Conservation (phyloP, 2,888 invertebrate species). For the Lasioglossum malachurum region DNA sequence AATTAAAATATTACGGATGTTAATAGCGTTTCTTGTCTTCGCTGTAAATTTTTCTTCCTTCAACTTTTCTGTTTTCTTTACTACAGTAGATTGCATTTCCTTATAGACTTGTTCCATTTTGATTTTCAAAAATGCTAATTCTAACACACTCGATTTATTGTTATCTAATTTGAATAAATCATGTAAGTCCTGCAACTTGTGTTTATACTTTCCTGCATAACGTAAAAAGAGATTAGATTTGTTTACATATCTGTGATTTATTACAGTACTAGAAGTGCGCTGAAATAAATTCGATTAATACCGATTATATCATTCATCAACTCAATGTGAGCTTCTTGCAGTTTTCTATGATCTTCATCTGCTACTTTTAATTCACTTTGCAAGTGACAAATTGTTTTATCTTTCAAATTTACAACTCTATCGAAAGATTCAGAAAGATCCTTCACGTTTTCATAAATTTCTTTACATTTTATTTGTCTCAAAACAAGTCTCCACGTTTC, state of each 20-base stretch:
- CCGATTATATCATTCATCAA: slow-evolving; percentile 90
- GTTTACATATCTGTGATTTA: neutral
- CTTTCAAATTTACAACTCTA: slow-evolving; percentile 89
- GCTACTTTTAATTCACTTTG: slow-evolving; percentile 89
- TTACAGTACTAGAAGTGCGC: neutral
- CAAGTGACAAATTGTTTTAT: slow-evolving; percentile 88
- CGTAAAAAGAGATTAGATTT: slow-evolving; percentile 12
- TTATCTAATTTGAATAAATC: slow-evolving; percentile 87
- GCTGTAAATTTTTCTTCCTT: slow-evolving; percentile 72
- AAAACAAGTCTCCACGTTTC: slow-evolving; percentile 93
- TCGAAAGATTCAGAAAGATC: slow-evolving; percentile 88
- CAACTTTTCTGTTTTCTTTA: slow-evolving; percentile 85
- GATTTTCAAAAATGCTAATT: slow-evolving; percentile 86
- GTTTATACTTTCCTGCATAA: slow-evolving; percentile 86
- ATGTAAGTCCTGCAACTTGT: slow-evolving; percentile 87
- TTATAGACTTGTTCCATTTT: slow-evolving; percentile 87
- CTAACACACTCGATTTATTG: slow-evolving; percentile 85
- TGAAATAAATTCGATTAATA: slow-evolving; percentile 76
- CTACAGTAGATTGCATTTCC: slow-evolving; percentile 87
- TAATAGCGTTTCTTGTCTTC: slow-evolving; percentile 76
- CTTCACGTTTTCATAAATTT: slow-evolving; percentile 90
- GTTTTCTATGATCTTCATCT: slow-evolving; percentile 90
- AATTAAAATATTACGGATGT: slow-evolving; percentile 74
- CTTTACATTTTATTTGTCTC: slow-evolving; percentile 91
- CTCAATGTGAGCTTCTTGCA: slow-evolving; percentile 91